These are phyloP conservation scores for Hypsibius dujardini DNA, from an alignment of 1,140 invertebrate genomes.

Conservation along the genomic window DNA sequence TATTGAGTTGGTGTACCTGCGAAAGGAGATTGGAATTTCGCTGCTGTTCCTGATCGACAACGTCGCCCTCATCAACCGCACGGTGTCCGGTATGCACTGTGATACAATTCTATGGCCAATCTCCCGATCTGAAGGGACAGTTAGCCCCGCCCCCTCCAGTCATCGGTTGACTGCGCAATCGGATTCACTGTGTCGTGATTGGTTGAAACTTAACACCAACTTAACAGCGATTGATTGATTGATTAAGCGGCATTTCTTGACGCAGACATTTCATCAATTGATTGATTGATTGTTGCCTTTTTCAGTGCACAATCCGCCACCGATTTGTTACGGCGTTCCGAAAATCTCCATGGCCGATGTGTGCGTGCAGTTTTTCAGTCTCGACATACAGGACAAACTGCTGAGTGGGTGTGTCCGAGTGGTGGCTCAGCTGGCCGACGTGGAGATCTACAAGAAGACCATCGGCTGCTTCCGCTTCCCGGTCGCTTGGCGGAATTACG, in stretches of 20 bases:
- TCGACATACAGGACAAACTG: background rate
- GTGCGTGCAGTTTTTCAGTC: conserved; percentile 5
- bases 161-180: too few species aligned
- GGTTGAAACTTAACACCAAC: too few species aligned
- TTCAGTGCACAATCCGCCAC: conserved; percentile 1
- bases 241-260: too few species aligned
- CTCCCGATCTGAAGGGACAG: too few species aligned
- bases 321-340: background rate
- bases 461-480: background rate
- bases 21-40: background rate
- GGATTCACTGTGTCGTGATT: too few species aligned
- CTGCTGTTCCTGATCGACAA: background rate
- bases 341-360: conserved; percentile 4
- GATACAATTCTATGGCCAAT: background rate
- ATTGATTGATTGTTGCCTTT: too few species aligned
- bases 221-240: too few species aligned
- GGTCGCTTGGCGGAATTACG: too few species aligned
- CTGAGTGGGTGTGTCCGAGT: background rate
- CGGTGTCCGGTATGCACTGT: background rate
- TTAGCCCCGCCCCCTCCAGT: too few species aligned
- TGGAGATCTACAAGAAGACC: background rate
- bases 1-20: background rate
- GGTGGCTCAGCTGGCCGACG: background rate
- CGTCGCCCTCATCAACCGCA: background rate
- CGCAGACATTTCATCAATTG: too few species aligned